A percentile compares a stretch with the other conserved stretches of the same genome.
Evolutionary conservation across 1,140 invertebrate species (phyloP).

Genomic region (Heliothis virescens): DNA sequence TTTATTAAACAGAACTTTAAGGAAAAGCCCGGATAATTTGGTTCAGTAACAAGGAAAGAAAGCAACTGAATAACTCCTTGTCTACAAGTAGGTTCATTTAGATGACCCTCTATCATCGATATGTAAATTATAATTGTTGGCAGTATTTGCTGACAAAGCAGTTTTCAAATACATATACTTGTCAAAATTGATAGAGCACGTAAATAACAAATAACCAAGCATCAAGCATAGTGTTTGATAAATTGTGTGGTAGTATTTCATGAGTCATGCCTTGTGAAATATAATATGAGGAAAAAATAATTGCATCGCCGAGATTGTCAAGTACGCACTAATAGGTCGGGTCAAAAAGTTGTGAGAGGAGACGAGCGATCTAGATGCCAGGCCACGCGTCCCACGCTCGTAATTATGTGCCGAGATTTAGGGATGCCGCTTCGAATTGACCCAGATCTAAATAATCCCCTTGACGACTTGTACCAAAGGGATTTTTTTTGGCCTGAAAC

Average conservation of each 20-base stretch:
- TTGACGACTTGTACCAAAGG: conserved; percentile 57
- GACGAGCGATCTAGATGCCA: conserved; percentile 59
- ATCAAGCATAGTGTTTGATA: neutral
- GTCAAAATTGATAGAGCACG: too few species aligned
- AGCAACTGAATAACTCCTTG: too few species aligned
- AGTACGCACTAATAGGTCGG: conserved; percentile 62
- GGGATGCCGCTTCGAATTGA: conserved; percentile 62
- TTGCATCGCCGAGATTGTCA: conserved; percentile 37
- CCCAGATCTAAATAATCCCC: conserved; percentile 72
- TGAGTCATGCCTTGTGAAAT: neutral
- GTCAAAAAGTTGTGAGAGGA: conserved; percentile 64
- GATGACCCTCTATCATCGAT: too few species aligned
- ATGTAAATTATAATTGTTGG: too few species aligned
- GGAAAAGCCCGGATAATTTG: too few species aligned
- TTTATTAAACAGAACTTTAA: too few species aligned
- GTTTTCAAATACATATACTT: too few species aligned
- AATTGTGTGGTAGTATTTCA: neutral
- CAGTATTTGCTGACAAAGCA: too few species aligned
- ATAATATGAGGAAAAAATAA: conserved; percentile 27
- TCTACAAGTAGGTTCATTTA: too few species aligned
- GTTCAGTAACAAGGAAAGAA: too few species aligned
- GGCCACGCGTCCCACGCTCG: conserved; percentile 56
- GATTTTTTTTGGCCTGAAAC: conserved; percentile 38
- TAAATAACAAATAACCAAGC: too few species aligned
- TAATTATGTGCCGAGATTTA: conserved; percentile 76